A percentile compares a stretch with the other conserved stretches of the same genome.
Conservation (phyloP, 1,140 invertebrate genomes). For the Babylonia areolata region DNA sequence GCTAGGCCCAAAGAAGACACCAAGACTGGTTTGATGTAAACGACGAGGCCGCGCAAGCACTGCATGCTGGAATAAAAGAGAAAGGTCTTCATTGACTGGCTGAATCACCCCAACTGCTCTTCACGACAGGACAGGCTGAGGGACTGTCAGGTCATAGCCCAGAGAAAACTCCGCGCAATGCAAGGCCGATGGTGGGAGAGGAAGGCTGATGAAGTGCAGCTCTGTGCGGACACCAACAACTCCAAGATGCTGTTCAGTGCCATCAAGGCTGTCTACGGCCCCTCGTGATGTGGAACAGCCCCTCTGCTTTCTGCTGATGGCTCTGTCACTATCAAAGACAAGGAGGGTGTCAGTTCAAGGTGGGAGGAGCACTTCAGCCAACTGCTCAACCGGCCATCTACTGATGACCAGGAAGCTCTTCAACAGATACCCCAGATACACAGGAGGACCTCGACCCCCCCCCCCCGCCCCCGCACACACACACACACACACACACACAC, state of each 20-base stretch:
- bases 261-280: no score
- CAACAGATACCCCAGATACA: background rate
- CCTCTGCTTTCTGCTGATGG: background rate
- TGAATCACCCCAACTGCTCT: no score
- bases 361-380: constrained; percentile 7
- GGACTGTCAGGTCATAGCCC: background rate
- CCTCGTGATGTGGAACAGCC: no score
- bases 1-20: background rate
- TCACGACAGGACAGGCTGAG: background rate
- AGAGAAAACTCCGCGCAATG: background rate
- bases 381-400: background rate
- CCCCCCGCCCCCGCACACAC: no score
- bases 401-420: background rate
- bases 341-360: background rate
- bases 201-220: background rate
- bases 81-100: no score
- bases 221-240: background rate
- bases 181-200: no score
- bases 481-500: no score
- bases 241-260: no score
- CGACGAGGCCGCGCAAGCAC: background rate
- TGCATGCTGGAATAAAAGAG: background rate
- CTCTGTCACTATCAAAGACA: background rate
- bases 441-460: background rate
- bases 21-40: background rate